Evolutionary conservation across 2,113 vertebrate genomes (phyloP).

Genomic region (Tachycineta bicolor): DNA sequence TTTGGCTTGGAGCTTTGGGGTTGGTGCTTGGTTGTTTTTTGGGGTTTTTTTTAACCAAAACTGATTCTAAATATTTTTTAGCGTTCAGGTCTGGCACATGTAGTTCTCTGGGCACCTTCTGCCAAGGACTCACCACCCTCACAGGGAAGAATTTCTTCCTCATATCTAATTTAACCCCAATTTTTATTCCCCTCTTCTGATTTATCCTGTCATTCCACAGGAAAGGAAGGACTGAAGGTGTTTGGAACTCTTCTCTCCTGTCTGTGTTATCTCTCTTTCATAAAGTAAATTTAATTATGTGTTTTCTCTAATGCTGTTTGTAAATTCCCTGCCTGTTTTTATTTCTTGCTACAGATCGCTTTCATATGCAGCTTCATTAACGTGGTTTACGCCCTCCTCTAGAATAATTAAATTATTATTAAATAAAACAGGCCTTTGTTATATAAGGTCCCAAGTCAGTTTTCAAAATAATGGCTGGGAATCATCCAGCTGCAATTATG

Average conservation of each 20-base stretch:
- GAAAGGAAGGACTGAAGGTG: neutral
- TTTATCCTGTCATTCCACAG: neutral
- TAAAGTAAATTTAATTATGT: neutral
- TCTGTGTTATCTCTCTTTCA: neutral
- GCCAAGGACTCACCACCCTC: neutral
- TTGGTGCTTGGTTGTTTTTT: neutral
- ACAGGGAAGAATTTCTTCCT: neutral
- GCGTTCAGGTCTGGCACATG: neutral
- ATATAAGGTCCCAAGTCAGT: conserved; percentile 12
- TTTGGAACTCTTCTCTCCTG: neutral
- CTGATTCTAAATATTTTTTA: neutral
- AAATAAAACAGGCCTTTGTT: conserved; percentile 37
- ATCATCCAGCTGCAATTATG: conserved; percentile 41
- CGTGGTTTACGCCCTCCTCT: neutral
- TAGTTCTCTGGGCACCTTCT: neutral
- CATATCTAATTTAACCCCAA: neutral
- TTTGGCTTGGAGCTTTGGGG: neutral
- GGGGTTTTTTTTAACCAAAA: neutral
- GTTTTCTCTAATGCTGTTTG: neutral
- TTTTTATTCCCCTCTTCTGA: neutral
- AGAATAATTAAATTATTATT: conserved; percentile 46
- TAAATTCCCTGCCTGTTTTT: neutral
- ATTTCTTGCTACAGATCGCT: neutral
- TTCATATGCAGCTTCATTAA: conserved; percentile 12
- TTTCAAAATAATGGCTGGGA: conserved; percentile 41